Conservation (phyloP, 35 echinoderm and acorn worm species). For the Acanthaster planci region DNA sequence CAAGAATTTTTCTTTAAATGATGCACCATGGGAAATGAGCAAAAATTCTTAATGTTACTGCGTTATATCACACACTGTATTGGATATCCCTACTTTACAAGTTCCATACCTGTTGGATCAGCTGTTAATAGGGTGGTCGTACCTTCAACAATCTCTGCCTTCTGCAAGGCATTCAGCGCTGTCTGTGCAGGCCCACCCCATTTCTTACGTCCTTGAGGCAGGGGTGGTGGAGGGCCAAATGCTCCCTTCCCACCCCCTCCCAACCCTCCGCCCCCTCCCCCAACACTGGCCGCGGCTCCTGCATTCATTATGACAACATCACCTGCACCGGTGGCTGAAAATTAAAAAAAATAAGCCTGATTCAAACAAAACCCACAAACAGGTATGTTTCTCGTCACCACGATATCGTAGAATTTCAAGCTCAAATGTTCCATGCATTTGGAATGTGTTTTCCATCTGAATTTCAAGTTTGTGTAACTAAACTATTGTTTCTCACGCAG, state of each 20-base stretch:
- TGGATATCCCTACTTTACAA: too few species aligned
- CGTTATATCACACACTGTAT: too few species aligned
- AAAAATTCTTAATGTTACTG: too few species aligned
- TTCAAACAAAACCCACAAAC: too few species aligned
- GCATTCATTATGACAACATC: conserved; percentile 64
- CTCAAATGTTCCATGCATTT: too few species aligned
- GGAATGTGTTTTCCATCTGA: too few species aligned
- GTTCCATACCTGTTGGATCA: conserved; percentile 41
- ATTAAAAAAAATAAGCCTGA: background rate
- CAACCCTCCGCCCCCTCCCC: background rate
- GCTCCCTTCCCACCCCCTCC: background rate
- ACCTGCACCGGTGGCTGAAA: conserved; percentile 65
- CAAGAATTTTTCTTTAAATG: too few species aligned
- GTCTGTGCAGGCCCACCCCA: conserved; percentile 71
- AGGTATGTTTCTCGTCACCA: too few species aligned
- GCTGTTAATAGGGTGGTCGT: conserved; percentile 65
- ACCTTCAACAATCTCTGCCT: conserved; percentile 58
- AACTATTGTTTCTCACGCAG: too few species aligned
- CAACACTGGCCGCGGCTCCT: background rate
- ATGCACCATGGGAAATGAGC: too few species aligned
- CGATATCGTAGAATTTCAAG: too few species aligned
- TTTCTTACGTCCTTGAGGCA: conserved; percentile 41
- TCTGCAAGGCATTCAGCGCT: conserved; percentile 73
- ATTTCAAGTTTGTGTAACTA: too few species aligned
- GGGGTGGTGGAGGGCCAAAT: background rate